Evolutionary conservation across 1,140 invertebrate species (phyloP).

Genomic region (Sipha flava): DNA sequence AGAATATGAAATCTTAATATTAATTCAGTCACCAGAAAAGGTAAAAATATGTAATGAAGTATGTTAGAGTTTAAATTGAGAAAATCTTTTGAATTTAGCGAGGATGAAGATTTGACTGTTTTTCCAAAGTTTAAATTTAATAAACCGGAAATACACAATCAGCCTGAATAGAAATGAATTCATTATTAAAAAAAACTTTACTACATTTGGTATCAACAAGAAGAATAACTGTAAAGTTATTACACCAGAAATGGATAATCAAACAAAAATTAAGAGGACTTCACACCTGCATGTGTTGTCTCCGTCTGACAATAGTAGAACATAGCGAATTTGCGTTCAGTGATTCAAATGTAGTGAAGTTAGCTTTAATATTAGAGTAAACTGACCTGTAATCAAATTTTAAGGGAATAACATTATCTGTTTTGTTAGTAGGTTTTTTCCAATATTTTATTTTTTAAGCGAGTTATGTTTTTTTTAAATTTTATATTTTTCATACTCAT

Average conservation of each 20-base stretch:
- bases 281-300: no score
- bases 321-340: no score
- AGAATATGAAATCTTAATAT: not conserved
- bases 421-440: no score
- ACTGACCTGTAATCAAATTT: no score
- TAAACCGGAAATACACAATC: no score
- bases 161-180: not conserved
- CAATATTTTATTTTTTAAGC: no score
- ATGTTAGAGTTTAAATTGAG: not conserved
- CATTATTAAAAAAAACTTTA: not conserved
- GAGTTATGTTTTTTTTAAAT: no score
- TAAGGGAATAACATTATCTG: no score
- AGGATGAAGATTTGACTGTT: not conserved
- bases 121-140: not conserved
- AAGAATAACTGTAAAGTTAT: not conserved
- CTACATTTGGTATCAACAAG: not conserved
- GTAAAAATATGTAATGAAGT: not conserved
- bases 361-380: no score
- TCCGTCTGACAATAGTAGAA: no score
- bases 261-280: not conserved
- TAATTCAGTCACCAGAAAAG: not conserved
- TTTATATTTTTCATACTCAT: no score
- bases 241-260: not conserved
- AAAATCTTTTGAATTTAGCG: not conserved
- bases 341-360: no score